Conservation (phyloP, 64 coral and sea anemone species). For the Platygyra sinensis region DNA sequence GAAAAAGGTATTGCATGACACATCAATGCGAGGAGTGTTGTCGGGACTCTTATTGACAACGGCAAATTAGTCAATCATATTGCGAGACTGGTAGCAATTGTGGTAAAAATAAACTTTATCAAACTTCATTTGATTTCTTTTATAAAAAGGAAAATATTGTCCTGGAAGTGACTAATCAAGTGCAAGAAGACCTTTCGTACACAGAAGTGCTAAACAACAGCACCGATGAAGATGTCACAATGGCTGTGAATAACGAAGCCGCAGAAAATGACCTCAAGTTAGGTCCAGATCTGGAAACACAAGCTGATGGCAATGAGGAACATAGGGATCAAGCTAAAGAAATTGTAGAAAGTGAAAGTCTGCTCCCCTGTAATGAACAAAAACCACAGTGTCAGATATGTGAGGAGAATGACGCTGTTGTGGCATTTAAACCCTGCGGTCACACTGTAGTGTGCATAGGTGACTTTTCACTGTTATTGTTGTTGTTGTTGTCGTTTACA, state of each 20-base stretch:
- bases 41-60: too few species aligned
- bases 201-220: not conserved
- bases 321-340: not conserved
- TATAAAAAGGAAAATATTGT: not conserved
- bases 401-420: constrained; percentile 45
- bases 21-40: too few species aligned
- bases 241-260: not conserved
- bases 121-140: not conserved
- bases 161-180: constrained; percentile 25
- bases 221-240: not conserved
- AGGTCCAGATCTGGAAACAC: not conserved
- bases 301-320: not conserved
- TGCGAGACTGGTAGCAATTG: too few species aligned
- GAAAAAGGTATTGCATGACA: too few species aligned
- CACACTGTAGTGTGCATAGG: constrained; percentile 53
- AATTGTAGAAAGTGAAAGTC: not conserved
- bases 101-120: not conserved
- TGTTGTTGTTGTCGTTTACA: not conserved
- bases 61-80: too few species aligned
- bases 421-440: constrained; percentile 59
- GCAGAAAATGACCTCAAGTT: not conserved
- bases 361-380: not conserved
- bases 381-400: constrained; percentile 43
- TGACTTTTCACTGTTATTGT: not conserved
- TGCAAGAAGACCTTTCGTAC: not conserved